Evolutionary conservation across 2,888 invertebrate species (phyloP).

Genomic region (Drosophila leonis): DNA sequence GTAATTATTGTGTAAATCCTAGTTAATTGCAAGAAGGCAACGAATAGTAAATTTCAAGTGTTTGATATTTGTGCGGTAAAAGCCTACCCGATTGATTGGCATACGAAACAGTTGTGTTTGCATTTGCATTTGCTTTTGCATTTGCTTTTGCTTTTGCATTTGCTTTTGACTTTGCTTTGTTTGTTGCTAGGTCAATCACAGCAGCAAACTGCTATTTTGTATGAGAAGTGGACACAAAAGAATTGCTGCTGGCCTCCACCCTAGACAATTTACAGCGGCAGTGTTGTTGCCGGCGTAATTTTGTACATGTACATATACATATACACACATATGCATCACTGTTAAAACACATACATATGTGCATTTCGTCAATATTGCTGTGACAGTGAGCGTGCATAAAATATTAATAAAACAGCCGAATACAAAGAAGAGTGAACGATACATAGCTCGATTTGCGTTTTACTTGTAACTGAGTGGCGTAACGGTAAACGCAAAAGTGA

Average conservation of each 20-base stretch:
- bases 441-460: conserved; percentile 19
- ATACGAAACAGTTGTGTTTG: conserved; percentile 12
- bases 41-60: conserved; percentile 21
- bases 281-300: conserved; percentile 36
- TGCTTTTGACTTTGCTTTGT: conserved; percentile 17
- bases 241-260: conserved; percentile 65
- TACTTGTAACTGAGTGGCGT: conserved; percentile 26
- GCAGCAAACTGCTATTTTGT: conserved; percentile 57
- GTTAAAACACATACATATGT: background rate
- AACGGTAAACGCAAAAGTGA: conserved; percentile 55
- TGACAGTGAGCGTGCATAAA: conserved; percentile 20
- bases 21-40: conserved; percentile 36
- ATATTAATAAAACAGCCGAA: conserved; percentile 29
- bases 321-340: background rate
- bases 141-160: conserved; percentile 21
- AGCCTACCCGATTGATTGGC: conserved; percentile 1
- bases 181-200: conserved; percentile 27
- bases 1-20: conserved; percentile 48
- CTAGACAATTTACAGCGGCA: conserved; percentile 40
- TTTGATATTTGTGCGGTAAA: conserved; percentile 13
- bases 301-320: background rate
- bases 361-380: conserved; percentile 15
- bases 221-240: conserved; percentile 19
- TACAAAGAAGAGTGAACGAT: background rate
- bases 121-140: conserved; percentile 27